Conservation (phyloP, 2,113 vertebrate genomes). For the Spea multiplicata region DNA sequence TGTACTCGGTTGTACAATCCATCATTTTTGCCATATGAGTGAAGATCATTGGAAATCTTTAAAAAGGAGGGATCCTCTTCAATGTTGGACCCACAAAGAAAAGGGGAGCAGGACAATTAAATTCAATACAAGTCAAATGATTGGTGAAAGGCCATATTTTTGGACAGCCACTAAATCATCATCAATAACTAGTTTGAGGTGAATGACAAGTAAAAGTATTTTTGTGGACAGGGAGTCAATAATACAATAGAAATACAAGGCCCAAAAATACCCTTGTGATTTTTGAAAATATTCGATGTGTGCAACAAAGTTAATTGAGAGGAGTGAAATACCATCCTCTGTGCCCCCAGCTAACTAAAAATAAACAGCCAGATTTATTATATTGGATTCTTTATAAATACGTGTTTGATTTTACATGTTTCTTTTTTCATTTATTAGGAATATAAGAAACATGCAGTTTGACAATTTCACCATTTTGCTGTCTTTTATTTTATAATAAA, state of each 20-base stretch:
- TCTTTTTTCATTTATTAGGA: no score
- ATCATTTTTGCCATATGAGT: no score
- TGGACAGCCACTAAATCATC: conserved; percentile 6
- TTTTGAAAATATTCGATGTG: not conserved
- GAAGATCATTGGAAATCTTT: not conserved
- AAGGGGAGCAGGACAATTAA: not conserved
- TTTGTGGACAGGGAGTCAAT: conserved; percentile 2
- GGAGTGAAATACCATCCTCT: no score
- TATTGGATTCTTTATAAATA: no score
- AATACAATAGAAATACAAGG: not conserved
- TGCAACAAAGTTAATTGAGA: no score
- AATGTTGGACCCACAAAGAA: not conserved
- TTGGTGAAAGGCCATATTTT: not conserved
- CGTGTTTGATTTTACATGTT: no score
- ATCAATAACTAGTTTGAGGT: not conserved
- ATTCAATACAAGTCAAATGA: not conserved
- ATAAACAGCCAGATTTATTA: no score
- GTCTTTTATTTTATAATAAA: no score
- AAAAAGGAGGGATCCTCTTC: not conserved
- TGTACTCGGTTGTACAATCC: no score
- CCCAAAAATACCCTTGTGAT: not conserved
- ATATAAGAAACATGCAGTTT: no score
- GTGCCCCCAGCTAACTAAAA: no score
- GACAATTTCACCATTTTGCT: no score
- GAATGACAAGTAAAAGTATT: not conserved